Evolutionary conservation across 2,797 vertebrate species (phyloP).

Genomic region (Mastacembelus armatus): DNA sequence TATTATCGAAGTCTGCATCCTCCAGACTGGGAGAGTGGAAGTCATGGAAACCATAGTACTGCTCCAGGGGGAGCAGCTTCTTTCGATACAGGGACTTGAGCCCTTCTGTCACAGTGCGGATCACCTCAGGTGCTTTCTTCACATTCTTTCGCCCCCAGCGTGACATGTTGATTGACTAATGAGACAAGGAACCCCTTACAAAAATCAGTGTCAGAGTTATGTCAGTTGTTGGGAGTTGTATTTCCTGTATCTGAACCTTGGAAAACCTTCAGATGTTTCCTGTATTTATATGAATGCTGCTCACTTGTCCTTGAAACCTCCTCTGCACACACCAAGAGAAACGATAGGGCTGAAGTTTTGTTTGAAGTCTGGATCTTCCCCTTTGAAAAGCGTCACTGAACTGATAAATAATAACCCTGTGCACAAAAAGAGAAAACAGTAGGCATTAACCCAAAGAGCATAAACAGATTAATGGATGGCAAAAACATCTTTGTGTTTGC

Average conservation of each 20-base stretch:
- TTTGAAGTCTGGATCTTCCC: conserved; percentile 34
- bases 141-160: conserved; percentile 91
- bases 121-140: conserved; percentile 91
- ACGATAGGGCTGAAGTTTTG: conserved; percentile 27
- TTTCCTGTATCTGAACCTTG: conserved; percentile 58
- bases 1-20: conserved; percentile 94
- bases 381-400: conserved; percentile 16
- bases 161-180: conserved; percentile 84
- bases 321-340: conserved; percentile 28
- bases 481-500: background rate
- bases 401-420: conserved; percentile 50
- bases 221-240: conserved; percentile 37
- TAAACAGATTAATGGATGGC: background rate
- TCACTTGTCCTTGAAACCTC: conserved; percentile 61
- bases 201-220: conserved; percentile 33
- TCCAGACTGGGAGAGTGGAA: conserved; percentile 92
- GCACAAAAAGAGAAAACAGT: conserved; percentile 24
- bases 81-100: conserved; percentile 91
- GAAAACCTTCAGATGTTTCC: conserved; percentile 75
- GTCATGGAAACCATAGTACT: conserved; percentile 91
- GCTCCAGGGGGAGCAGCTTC: conserved; percentile 92
- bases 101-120: conserved; percentile 93
- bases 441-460: conserved; percentile 12
- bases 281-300: conserved; percentile 71
- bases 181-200: conserved; percentile 36